These are phyloP conservation scores for Microplitis mediator DNA, from an alignment of 1,140 invertebrate species.

Conservation along the genomic window DNA sequence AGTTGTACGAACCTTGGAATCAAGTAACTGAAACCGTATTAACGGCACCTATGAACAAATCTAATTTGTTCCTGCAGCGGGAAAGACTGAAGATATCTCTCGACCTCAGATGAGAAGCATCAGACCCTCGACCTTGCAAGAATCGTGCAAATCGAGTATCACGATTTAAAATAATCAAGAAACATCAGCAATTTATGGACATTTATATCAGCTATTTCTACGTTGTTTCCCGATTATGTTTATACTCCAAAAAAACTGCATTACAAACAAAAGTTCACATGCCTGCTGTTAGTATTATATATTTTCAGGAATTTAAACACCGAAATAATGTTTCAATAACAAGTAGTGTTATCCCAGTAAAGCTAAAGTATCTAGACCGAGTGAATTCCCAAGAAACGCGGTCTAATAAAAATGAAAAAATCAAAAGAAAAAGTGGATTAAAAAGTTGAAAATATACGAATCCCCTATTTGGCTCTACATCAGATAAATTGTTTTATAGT, in stretches of 20 bases:
- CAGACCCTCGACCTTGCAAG: conserved; percentile 14
- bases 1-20: conserved; percentile 19
- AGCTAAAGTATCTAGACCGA: too few relatives aligned
- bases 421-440: too few relatives aligned
- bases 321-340: too few relatives aligned
- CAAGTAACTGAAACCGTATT: conserved; percentile 29
- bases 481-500: too few relatives aligned
- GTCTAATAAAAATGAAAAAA: too few relatives aligned
- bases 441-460: too few relatives aligned
- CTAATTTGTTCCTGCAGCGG: conserved; percentile 28
- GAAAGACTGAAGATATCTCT: conserved; percentile 19
- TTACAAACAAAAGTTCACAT: too few relatives aligned
- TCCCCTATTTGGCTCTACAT: too few relatives aligned
- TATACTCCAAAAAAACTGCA: not conserved
- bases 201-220: conserved; percentile 34
- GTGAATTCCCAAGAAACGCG: too few relatives aligned
- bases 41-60: conserved; percentile 27
- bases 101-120: not conserved
- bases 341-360: too few relatives aligned
- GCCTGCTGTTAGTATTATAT: too few relatives aligned
- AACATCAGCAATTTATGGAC: conserved; percentile 6
- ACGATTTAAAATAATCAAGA: conserved; percentile 1
- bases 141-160: conserved; percentile 21
- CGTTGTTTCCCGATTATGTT: not conserved
- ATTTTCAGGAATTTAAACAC: too few relatives aligned